These are phyloP conservation scores for Aurelia aurita DNA, from an alignment of 30 jellyfish, hydroid and myxozoan species.

Conservation along the genomic window DNA sequence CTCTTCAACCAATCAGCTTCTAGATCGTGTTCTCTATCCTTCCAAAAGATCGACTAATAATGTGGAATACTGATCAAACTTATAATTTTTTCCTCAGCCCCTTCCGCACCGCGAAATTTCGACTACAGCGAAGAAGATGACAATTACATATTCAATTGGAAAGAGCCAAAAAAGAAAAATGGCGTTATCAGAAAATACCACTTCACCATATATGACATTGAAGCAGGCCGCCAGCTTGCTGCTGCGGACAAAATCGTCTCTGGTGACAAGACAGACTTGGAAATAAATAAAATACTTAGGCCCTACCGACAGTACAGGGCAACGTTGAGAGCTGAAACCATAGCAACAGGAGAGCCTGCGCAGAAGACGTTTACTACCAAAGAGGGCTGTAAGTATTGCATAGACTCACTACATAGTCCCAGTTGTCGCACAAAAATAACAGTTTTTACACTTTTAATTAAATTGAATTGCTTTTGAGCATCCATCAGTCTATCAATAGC, in stretches of 20 bases:
- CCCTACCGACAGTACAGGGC: slow-evolving; percentile 29
- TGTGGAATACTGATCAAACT: no score
- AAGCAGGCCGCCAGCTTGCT: background rate
- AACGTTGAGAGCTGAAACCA: slow-evolving; percentile 30
- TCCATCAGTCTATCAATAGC: no score
- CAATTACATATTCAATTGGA: slow-evolving; percentile 46
- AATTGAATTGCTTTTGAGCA: no score
- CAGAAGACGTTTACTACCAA: slow-evolving; percentile 16
- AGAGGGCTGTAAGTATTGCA: slow-evolving; percentile 52
- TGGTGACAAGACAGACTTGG: no score
- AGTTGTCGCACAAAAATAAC: no score
- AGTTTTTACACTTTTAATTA: no score
- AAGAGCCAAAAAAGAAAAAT: slow-evolving; percentile 61
- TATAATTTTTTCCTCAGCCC: slow-evolving; percentile 24
- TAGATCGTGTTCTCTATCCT: no score
- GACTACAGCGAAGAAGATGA: background rate
- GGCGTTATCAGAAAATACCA: slow-evolving; percentile 57
- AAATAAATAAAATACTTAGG: background rate
- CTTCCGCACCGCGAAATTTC: slow-evolving; percentile 49
- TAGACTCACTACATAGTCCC: no score
- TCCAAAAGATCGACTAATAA: no score
- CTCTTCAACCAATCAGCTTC: no score
- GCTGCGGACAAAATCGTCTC: background rate
- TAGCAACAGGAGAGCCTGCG: slow-evolving; percentile 27
- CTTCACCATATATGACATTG: slow-evolving; percentile 11